These are phyloP conservation scores for Pristionchus fissidentatus DNA, from an alignment of 2,888 invertebrate species.

Conservation along the genomic window DNA sequence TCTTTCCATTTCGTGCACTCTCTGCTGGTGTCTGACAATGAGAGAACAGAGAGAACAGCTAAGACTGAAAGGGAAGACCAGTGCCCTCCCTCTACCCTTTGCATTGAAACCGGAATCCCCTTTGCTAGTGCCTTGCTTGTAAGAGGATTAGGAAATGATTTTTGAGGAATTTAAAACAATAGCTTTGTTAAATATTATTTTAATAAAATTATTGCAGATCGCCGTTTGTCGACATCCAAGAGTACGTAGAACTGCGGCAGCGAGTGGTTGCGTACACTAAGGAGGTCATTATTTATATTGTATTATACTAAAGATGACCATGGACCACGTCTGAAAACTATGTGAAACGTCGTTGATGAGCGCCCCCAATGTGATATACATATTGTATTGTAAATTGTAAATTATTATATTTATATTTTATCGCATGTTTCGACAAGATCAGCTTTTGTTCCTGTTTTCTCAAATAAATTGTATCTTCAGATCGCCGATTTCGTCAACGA, in stretches of 20 bases:
- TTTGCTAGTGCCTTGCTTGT: neutral
- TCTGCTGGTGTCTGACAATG: constrained; percentile 9
- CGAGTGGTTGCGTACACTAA: constrained; percentile 48
- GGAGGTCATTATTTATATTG: neutral
- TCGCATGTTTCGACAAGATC: too few relatives aligned
- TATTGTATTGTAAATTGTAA: too few relatives aligned
- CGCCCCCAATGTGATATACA: too few relatives aligned
- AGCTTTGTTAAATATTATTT: neutral
- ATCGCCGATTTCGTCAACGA: constrained; percentile 38
- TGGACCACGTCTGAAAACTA: too few relatives aligned
- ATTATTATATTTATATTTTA: too few relatives aligned
- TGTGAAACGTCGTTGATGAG: too few relatives aligned
- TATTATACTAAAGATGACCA: too few relatives aligned
- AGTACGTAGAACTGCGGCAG: constrained; percentile 84
- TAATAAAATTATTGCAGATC: constrained; percentile 78
- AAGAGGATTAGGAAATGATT: neutral
- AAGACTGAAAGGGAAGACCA: neutral
- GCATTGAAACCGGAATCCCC: neutral
- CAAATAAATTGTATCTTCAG: neutral
- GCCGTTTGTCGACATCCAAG: constrained; percentile 80
- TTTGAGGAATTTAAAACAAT: neutral
- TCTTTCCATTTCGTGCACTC: neutral
- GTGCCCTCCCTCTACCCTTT: constrained; percentile 6
- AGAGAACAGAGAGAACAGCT: constrained; percentile 3
- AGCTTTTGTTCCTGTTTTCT: neutral